These are phyloP conservation scores for Rhabdornis inornatus DNA, from an alignment of 2,113 vertebrate species.

Conservation along the genomic window DNA sequence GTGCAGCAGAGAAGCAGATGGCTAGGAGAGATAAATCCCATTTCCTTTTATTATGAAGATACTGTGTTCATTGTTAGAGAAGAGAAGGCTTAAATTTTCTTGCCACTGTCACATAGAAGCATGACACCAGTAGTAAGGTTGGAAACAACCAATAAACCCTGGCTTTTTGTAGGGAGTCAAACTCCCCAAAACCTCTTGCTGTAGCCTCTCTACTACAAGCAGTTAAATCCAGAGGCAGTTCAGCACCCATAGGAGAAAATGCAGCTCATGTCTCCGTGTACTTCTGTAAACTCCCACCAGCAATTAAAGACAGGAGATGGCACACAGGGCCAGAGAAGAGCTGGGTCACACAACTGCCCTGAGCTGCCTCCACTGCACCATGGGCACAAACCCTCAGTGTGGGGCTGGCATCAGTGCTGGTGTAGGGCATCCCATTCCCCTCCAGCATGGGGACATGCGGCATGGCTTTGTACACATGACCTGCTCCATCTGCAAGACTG, in stretches of 20 bases:
- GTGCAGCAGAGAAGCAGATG: not conserved
- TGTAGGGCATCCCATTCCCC: not conserved
- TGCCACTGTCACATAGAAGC: not conserved
- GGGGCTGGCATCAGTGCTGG: not conserved
- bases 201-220: not conserved
- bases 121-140: not conserved
- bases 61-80: not conserved
- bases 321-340: not conserved
- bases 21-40: not conserved
- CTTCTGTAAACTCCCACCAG: not conserved
- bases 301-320: not conserved
- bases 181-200: not conserved
- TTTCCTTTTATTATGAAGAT: not conserved
- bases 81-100: not conserved
- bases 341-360: not conserved
- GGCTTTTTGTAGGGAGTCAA: not conserved
- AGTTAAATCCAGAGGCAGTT: not conserved
- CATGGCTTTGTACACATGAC: not conserved
- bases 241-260: not conserved
- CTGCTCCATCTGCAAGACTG: not conserved
- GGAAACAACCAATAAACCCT: not conserved
- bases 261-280: not conserved
- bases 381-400: not conserved
- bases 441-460: not conserved
- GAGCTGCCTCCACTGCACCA: fast-evolving